Base-by-base conservation (phyloP, 2,113 vertebrate genomes). In the Cichladusa arquata region DNA sequence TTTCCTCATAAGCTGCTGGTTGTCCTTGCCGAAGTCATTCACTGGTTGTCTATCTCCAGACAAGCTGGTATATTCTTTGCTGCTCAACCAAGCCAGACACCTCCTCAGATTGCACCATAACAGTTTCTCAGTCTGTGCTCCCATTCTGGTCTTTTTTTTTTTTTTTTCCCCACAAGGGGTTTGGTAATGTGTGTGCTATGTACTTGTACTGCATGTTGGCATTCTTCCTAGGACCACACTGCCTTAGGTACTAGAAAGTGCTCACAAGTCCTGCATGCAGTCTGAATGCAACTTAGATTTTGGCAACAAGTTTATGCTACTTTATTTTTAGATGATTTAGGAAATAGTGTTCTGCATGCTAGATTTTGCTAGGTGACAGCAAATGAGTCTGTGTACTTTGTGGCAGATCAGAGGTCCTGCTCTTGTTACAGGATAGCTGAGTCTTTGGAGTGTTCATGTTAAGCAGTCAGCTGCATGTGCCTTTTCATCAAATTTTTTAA, bases 121-220 rank as follows among this genome's bases (percentile, higher is more conserved):
- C 24, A 53, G 3, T 31, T 81, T 82, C 42, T 78, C 40, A 70
- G 44, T 40, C 19, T 57, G 14, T 61, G 12, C 45, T 47, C 28
- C 47, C 18, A 26, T 22, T 88, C 29, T 29, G 10, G 1, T 22
- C 9, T 53, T 34, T 20, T 29, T 11, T n/a, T 25, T 19, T 51
- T 48, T 29, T 5, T 0, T 48, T 29, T 5, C 0, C 36, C 7
- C n/a, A 6, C 24, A n/a, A 5, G 4, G 2, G 0, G 0, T 31
- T 94, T 57, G 31, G 15, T 42, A 19, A 36, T 26, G 14, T 44
- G 5, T 13, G 12, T 40, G 14, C n/a, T 23, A 7, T 5, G 8
- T 54, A 10, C 6, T 53, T 72, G 15, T 56, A n/a, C 12, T 48
- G 6, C 11, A 14, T 45, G 22, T 89, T 71, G 26, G 7, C n/a